Percentiles rank a stretch among this genome's conserved stretches.
phyloP scores from a whole-genome alignment of 2,888 invertebrate species.

The Dicyrtomina minuta region DNA sequence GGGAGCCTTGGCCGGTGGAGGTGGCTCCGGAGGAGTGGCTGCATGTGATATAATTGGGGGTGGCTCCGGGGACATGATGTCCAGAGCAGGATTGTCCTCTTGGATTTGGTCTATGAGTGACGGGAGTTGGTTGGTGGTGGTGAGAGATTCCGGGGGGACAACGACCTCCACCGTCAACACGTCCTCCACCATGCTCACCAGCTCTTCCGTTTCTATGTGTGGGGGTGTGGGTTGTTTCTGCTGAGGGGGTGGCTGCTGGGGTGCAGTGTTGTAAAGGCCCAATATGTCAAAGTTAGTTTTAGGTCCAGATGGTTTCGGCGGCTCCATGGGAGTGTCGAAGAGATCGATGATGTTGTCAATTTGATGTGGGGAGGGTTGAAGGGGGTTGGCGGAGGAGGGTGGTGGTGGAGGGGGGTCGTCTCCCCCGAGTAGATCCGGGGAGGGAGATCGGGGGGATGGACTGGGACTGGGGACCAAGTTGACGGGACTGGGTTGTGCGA shows the following conservation, averaged over 20 bases:
- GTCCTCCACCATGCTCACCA: too few relatives aligned
- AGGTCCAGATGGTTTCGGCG: constrained; percentile 23
- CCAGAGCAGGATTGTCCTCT: too few relatives aligned
- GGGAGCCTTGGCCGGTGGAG: constrained; percentile 12
- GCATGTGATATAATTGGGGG: neutral
- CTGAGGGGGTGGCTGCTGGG: neutral
- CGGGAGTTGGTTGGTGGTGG: neutral
- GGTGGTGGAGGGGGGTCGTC: constrained; percentile 49
- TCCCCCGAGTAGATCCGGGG: constrained; percentile 47
- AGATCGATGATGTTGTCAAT: constrained; percentile 50
- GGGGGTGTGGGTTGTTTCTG: neutral
- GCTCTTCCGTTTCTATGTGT: neutral
- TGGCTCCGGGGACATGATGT: neutral
- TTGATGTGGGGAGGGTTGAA: constrained; percentile 45
- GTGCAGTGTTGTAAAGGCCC: constrained; percentile 45
- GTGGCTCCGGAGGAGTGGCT: constrained; percentile 8
- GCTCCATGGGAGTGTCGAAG: constrained; percentile 46
- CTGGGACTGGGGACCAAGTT: constrained; percentile 66
- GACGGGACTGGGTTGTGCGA: constrained; percentile 82
- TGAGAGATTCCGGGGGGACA: neutral
- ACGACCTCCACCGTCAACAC: too few relatives aligned
- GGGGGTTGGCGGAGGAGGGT: constrained; percentile 53
- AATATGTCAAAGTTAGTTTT: constrained; percentile 50
- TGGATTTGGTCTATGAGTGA: too few relatives aligned
- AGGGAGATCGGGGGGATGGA: constrained; percentile 65